Percentiles rank a stretch among this genome's conserved stretches.
Conservation (phyloP, 2,888 invertebrate genomes). For the Drosophila kanekoi region DNA sequence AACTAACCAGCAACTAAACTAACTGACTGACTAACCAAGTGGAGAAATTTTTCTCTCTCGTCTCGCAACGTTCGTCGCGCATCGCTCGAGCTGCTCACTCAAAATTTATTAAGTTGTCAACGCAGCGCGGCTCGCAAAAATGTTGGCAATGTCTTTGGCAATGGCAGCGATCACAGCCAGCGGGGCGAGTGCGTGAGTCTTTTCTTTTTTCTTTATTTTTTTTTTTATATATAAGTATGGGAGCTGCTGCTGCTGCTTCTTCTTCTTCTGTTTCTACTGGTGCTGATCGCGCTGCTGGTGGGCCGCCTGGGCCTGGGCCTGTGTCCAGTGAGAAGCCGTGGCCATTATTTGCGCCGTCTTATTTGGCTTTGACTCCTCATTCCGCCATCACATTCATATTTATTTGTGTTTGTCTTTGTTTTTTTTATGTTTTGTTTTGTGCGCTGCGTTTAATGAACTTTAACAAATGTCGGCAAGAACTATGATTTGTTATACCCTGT, state of each 20-base stretch:
- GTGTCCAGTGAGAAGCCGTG: conserved; percentile 47
- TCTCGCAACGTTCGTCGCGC: conserved; percentile 13
- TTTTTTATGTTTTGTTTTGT: conserved; percentile 29
- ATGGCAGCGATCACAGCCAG: conserved; percentile 14
- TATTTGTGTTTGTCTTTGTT: conserved; percentile 30
- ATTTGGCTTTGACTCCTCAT: conserved; percentile 49
- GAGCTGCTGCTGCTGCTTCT: conserved; percentile 12
- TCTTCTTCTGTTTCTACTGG: conserved; percentile 5
- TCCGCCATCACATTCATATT: conserved; percentile 33
- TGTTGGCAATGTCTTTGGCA: conserved; percentile 64
- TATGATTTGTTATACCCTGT: conserved; percentile 56
- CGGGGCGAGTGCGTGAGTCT: conserved; percentile 21
- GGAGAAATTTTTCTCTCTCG: conserved; percentile 32
- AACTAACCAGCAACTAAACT: conserved; percentile 44
- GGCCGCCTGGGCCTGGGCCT: conserved; percentile 39
- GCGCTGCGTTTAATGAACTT: conserved; percentile 74
- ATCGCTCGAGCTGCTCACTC: conserved; percentile 49
- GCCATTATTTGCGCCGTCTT: conserved; percentile 65
- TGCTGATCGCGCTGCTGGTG: conserved; percentile 56
- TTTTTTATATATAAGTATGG: conserved; percentile 12
- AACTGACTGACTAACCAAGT: conserved; percentile 32
- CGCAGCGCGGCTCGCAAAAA: conserved; percentile 64
- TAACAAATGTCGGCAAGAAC: conserved; percentile 60
- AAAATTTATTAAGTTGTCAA: conserved; percentile 80
- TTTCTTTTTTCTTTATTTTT: conserved; percentile 5